phyloP scores from a whole-genome alignment of 2,797 vertebrate genomes.

The Luscinia megarhynchos region DNA sequence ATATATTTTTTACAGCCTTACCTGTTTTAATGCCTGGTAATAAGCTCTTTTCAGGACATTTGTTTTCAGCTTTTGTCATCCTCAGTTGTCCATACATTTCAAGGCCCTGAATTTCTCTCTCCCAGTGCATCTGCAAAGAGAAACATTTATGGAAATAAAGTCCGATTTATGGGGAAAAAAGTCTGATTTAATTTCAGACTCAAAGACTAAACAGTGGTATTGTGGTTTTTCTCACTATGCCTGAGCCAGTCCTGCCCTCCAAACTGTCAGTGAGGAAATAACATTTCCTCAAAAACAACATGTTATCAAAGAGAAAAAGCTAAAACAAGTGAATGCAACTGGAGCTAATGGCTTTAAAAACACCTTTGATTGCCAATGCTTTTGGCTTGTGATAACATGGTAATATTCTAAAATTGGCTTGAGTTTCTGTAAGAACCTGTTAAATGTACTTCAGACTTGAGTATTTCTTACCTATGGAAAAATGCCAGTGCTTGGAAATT shows the following conservation, averaged over 20 bases:
- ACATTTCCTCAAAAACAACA: constrained; percentile 33
- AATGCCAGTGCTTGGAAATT: constrained; percentile 37
- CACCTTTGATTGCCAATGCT: constrained; percentile 46
- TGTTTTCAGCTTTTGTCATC: constrained; percentile 6
- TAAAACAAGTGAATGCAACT: constrained; percentile 3
- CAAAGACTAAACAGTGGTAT: not conserved
- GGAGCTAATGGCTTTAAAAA: constrained; percentile 42
- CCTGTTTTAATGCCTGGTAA: constrained; percentile 5
- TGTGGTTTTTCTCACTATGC: not conserved
- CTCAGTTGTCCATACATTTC: not conserved
- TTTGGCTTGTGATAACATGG: constrained; percentile 40
- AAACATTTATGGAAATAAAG: constrained; percentile 7
- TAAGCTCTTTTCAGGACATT: constrained; percentile 20
- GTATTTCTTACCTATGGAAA: constrained; percentile 49
- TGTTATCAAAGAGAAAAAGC: not conserved
- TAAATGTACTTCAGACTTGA: constrained; percentile 34
- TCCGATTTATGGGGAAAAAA: no score
- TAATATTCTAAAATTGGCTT: constrained; percentile 62
- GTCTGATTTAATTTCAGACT: constrained; percentile 29
- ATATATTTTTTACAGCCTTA: not conserved
- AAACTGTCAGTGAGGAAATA: constrained; percentile 9
- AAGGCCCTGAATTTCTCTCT: not conserved
- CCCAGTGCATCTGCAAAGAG: not conserved
- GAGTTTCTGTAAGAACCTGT: constrained; percentile 55
- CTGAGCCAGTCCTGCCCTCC: constrained; percentile 24